Evolutionary conservation across 2,797 vertebrate species (phyloP), one percentile per base, ranked within the genome.

Genomic region (Acanthurus tractus): DNA sequence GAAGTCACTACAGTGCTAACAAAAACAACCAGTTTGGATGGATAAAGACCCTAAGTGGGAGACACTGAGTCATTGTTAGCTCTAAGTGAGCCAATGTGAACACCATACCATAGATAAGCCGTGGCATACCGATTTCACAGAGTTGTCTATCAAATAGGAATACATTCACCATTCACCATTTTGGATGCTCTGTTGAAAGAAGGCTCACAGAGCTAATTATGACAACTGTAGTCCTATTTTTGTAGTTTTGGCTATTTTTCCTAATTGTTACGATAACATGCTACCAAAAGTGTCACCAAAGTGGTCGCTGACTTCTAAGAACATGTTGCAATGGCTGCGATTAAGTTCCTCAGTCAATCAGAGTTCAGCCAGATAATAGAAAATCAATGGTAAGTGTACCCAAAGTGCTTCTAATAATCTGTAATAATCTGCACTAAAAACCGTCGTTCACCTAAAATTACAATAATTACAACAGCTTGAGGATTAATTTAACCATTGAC

Each of bases 51-150:
- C 63, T 44, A 59, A 84, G 82, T 76, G 61, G 85, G 78, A 88
- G 73, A 80, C 78, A 81, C 81, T 76, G 80, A 83, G 86, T 86
- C 78, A 86, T 85, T 89, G 89, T 84, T 64, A 40, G 71, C 44
- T 42, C 25, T 45, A 84, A 84, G 77, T 73, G 71, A 88, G 69
- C 45, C 40, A 55, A 67, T 58, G 73, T 78, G 84, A 78, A 79
- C 42, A 34, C 70, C 48, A 11, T 18, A 63, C 61, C 61, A 56
- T 36, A 81, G 83, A 83, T 87, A 71, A 76, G 70, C 80, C 56
- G n/a, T 40, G 82, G 42, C 56, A 12, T 76, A 71, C 38, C 58
- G 83, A 81, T 86, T 86, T 81, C 79, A 89, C 78, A 89, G 79
- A 70, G 65, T 65, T 71, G 22, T 20, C 48, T 70, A 66, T 88